Evolutionary conservation across 2,797 vertebrate genomes (phyloP).

Genomic region (Rhinichthys osculus): DNA sequence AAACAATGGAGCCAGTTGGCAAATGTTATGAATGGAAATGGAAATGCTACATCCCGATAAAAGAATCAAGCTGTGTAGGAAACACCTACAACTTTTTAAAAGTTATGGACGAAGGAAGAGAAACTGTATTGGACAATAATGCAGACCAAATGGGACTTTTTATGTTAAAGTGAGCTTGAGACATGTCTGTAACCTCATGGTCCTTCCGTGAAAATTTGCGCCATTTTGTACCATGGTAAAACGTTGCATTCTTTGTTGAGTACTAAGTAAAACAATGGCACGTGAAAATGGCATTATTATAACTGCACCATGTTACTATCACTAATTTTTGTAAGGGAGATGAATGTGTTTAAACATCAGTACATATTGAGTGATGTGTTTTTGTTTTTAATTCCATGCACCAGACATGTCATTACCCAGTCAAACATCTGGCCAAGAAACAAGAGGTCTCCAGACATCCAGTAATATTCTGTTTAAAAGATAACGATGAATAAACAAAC

Average conservation of each 20-base stretch:
- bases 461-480: slow-evolving; percentile 46
- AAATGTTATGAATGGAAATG: slow-evolving; percentile 33
- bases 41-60: neutral
- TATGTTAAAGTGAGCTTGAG: neutral
- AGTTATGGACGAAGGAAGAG: neutral
- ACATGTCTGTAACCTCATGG: neutral
- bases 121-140: neutral
- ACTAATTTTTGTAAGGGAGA: neutral
- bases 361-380: neutral
- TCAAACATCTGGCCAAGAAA: slow-evolving; percentile 32
- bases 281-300: neutral
- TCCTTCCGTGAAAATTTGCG: neutral
- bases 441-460: slow-evolving; percentile 28
- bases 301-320: neutral
- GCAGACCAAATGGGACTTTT: neutral
- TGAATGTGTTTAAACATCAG: neutral
- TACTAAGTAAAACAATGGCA: neutral
- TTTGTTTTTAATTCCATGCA: neutral
- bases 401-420: neutral
- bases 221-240: neutral
- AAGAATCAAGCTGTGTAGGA: neutral
- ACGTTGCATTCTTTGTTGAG: neutral
- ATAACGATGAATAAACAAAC: slow-evolving; percentile 56
- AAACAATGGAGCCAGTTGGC: slow-evolving; percentile 9
- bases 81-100: neutral